Base-by-base conservation (phyloP, 2,888 invertebrate species). In the Gastrophysa polygoni region DNA sequence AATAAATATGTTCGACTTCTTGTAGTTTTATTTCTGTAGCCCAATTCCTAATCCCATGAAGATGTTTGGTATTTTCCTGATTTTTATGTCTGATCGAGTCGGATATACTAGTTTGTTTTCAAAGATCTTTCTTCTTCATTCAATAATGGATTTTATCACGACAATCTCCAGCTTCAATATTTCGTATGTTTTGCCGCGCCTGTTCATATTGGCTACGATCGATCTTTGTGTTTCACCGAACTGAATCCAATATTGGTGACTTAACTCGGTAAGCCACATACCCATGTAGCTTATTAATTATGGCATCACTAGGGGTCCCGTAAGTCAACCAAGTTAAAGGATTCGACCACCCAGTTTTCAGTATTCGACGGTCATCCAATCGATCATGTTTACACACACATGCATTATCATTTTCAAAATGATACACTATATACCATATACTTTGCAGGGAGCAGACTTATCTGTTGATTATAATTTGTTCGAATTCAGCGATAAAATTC, bases 261-360 rank as follows among this genome's bases (percentile, higher is more conserved):
- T 51, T 38, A 55, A 59, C 57, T 59, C 54, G 38, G 65, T 67
- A 67, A 68, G 65, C 66, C 65, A 64, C 58, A 64, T 64, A 57
- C 57, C 57, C 49, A 56, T 65, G 63, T 64, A 66, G 60, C 57
- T 61, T 69, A 72, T 72, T 72, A 72, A 71, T 72, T 70, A 72
- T 63, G 64, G 68, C 63, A 70, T 64, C 71, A 69, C 71, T 70
- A 71, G 72, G 72, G 72, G 72, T 72, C 66, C 69, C 57, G 68
- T 71, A 69, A 67, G 69, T 70, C 69, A 68, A 68, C 64, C 50
- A 65, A 64, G 47, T 57, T 67, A 70, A 70, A 66, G 57, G 70
- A 68, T 63, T 44, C 66, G 73, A 69, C 73, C 73, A 74, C 73
- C 73, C 73, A 73, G 70, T 63, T 68, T 65, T 65, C 62, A 63